A percentile compares a stretch with the other conserved stretches of the same genome.
These are phyloP conservation scores for Aldabrachelys gigantea DNA, from an alignment of 2,113 vertebrate species.

Conservation along the genomic window DNA sequence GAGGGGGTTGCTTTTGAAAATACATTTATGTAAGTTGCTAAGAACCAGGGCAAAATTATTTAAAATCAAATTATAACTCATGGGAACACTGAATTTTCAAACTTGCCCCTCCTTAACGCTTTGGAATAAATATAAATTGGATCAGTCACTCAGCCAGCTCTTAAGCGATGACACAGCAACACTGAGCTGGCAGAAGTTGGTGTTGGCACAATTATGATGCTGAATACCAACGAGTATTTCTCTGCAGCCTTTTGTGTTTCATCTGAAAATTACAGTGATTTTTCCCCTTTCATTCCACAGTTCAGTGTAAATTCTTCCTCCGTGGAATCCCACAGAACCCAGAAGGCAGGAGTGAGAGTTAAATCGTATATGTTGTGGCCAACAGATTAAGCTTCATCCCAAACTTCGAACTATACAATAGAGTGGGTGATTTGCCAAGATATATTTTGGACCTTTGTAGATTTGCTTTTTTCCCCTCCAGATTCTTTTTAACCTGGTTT, in stretches of 20 bases:
- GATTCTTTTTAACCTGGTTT: background rate
- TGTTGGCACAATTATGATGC: background rate
- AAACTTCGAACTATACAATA: background rate
- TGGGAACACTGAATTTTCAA: background rate
- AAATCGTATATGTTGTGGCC: background rate
- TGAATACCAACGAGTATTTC: rapidly evolving
- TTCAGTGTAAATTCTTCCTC: background rate
- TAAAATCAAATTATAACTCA: constrained; percentile 16
- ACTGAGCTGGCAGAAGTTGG: rapidly evolving
- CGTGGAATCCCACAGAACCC: background rate
- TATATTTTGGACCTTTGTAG: background rate
- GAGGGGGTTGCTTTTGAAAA: constrained; percentile 33
- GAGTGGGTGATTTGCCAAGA: background rate
- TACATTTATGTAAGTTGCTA: background rate
- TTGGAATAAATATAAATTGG: background rate
- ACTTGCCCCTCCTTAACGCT: background rate
- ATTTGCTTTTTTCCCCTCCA: background rate
- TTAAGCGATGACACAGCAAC: constrained; percentile 20
- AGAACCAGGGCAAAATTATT: constrained; percentile 1
- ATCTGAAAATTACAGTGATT: background rate
- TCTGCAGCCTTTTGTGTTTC: background rate
- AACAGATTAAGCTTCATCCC: background rate
- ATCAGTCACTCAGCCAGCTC: background rate
- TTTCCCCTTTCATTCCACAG: background rate
- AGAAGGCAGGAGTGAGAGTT: background rate